Evolutionary conservation across 1,140 invertebrate genomes (phyloP), one percentile per base, ranked within the genome.

Genomic region (Drosophila kikkawai): DNA sequence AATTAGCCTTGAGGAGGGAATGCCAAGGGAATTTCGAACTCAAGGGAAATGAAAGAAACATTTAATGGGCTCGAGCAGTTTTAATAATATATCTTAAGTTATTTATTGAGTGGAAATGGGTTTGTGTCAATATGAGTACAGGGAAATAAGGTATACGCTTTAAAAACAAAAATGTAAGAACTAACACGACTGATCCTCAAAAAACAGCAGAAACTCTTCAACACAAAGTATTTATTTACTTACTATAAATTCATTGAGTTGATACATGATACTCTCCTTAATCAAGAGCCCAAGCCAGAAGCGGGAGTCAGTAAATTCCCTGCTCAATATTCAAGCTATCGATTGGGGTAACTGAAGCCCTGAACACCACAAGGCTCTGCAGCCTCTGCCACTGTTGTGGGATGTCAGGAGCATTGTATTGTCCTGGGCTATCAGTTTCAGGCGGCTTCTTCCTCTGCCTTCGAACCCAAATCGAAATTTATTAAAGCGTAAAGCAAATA

Each of bases 401-500:
- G 13, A 58, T 36, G 36, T 69, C 42, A 39, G 36, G 26, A 26
- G 29, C 44, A 73, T 39, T 59, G 53, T 45, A 44, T 58, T 70
- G 65, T 59, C 67, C 19, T 19, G 13, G 34, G 48, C 71, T 75
- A 74, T 74, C 69, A 74, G 51, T 65, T 75, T 75, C 71, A 65
- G 50, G 29, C 26, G 22, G 41, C 8, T 53, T 50, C 48, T 57
- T n/a, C n/a, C 42, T 50, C 15, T 9, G 50, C 26, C 34, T 36
- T 37, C 51, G 65, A 75, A 60, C 66, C 67, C 51, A 58, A 61
- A 70, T 71, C 57, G 74, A 66, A 79, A 71, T 59, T 79, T 67
- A 76, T 70, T 71, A 64, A 76, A 67, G 80, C 65, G 56, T 57
- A 56, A 73, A 70, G 73, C 68, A 83, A 83, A 70, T 71, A 69